phyloP scores from a whole-genome alignment of 2,113 vertebrate species.

The Uropsilus gracilis region DNA sequence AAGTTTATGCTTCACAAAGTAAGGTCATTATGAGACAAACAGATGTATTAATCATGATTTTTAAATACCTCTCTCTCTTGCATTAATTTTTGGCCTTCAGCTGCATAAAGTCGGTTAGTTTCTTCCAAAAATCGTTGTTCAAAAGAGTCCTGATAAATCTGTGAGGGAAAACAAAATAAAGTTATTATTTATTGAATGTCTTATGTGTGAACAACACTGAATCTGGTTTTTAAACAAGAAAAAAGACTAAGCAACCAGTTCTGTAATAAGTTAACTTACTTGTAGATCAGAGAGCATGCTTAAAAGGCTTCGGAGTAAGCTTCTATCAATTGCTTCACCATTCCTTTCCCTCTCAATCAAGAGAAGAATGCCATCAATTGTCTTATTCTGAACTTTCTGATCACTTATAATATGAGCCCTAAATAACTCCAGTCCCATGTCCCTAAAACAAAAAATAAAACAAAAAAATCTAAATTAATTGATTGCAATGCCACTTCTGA shows the following conservation, averaged over 20 bases:
- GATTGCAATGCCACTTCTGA: conserved; percentile 7
- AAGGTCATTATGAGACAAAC: conserved; percentile 11
- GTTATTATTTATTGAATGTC: conserved; percentile 47
- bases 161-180: conserved; percentile 34
- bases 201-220: neutral
- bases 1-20: conserved; percentile 45
- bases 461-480: conserved; percentile 51
- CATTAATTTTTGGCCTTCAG: conserved; percentile 99
- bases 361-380: conserved; percentile 97
- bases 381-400: conserved; percentile 98
- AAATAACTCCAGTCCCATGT: conserved; percentile 99
- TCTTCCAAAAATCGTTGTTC: conserved; percentile 98
- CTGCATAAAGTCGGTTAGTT: conserved; percentile 97
- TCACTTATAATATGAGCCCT: conserved; percentile 99
- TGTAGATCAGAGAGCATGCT: conserved; percentile 99
- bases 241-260: neutral
- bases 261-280: conserved; percentile 83
- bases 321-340: conserved; percentile 97
- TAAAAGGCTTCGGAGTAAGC: conserved; percentile 95
- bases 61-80: conserved; percentile 97
- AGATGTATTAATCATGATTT: neutral
- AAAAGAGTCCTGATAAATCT: conserved; percentile 99
- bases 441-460: conserved; percentile 87
- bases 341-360: conserved; percentile 96
- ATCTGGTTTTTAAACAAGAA: conserved; percentile 47